phyloP scores from a whole-genome alignment of 2,888 invertebrate genomes.

The Luperina nickerlii region DNA sequence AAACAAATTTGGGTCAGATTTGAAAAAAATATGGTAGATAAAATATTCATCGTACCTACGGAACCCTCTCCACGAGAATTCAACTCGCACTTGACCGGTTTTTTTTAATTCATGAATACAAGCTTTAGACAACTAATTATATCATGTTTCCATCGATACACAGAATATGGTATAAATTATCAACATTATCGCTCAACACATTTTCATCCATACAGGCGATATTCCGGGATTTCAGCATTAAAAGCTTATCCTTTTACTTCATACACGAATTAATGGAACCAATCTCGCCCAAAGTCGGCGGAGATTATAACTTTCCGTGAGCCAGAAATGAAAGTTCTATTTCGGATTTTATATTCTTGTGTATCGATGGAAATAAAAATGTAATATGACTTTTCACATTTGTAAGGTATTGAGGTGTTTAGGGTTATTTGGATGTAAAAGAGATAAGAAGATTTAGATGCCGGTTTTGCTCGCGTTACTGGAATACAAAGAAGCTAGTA shows the following conservation, averaged over 20 bases:
- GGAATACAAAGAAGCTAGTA: neutral
- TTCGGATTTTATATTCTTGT: slow-evolving; percentile 52
- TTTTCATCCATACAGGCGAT: slow-evolving; percentile 28
- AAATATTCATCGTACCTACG: no score
- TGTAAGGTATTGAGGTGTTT: slow-evolving; percentile 35
- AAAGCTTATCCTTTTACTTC: slow-evolving; percentile 66
- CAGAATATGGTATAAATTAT: slow-evolving; percentile 25
- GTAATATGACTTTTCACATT: slow-evolving; percentile 56
- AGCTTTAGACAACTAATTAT: neutral
- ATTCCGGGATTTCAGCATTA: slow-evolving; percentile 54
- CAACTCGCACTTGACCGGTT: no score
- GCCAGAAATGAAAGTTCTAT: slow-evolving; percentile 64
- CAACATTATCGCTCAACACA: slow-evolving; percentile 32
- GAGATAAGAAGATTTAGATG: neutral
- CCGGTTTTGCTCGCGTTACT: neutral
- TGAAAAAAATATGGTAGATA: no score
- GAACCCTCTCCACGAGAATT: no score
- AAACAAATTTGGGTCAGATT: no score
- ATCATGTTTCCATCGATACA: slow-evolving; percentile 13
- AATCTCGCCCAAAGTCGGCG: slow-evolving; percentile 63
- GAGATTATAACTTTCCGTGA: slow-evolving; percentile 68
- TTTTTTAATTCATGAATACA: neutral
- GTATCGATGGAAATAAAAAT: slow-evolving; percentile 54
- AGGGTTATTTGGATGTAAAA: neutral
- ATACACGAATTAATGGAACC: slow-evolving; percentile 67